Percentiles rank a stretch among this genome's conserved stretches.
Evolutionary conservation across 2,888 invertebrate genomes (phyloP).

Genomic region (Unio delphinus): DNA sequence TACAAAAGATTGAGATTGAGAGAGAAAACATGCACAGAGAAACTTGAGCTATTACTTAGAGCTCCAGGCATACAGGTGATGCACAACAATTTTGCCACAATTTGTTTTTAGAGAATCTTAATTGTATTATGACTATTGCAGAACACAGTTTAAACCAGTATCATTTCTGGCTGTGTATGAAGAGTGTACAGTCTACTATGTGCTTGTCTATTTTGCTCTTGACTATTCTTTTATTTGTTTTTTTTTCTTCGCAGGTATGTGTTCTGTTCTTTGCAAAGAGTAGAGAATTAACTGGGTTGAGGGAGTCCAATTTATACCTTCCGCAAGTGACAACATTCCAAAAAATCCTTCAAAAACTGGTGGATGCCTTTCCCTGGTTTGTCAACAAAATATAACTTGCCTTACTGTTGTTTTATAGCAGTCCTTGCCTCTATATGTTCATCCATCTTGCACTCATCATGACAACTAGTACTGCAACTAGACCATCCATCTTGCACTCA

Average conservation of each 20-base stretch:
- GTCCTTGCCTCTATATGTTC: background rate
- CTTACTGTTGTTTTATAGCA: background rate
- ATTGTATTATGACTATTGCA: too few species aligned
- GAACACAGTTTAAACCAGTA: too few species aligned
- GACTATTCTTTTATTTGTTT: background rate
- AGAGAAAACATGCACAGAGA: too few species aligned
- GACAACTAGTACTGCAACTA: background rate
- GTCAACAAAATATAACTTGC: background rate
- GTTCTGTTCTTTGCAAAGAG: slow-evolving; percentile 92
- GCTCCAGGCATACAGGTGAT: too few species aligned
- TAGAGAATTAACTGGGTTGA: slow-evolving; percentile 82
- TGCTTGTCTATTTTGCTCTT: too few species aligned
- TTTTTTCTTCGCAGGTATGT: slow-evolving; percentile 45
- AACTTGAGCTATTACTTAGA: too few species aligned
- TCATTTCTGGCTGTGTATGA: too few species aligned
- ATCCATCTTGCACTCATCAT: background rate
- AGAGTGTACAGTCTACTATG: too few species aligned
- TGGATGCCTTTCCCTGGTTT: slow-evolving; percentile 33
- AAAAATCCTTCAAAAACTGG: slow-evolving; percentile 23
- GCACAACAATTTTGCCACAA: too few species aligned
- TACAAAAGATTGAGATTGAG: too few species aligned
- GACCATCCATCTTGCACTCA: too few species aligned
- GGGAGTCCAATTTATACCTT: slow-evolving; percentile 29
- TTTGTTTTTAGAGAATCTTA: too few species aligned
- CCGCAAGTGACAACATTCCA: slow-evolving; percentile 15